Evolutionary conservation across 2,113 vertebrate species (phyloP).

Genomic region (Lota lota): DNA sequence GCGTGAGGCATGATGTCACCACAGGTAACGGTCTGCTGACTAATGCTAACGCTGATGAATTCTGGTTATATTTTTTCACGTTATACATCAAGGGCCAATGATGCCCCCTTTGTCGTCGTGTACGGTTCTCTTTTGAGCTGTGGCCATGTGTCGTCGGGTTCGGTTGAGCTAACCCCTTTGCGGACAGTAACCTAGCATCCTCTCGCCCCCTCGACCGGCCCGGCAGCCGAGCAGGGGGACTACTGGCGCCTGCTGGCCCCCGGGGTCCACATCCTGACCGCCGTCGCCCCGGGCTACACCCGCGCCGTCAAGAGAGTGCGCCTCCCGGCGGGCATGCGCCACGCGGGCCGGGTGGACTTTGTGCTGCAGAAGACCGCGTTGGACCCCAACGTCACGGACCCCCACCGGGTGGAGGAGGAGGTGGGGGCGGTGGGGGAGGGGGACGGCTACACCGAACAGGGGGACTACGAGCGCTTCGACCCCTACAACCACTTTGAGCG

Average conservation of each 20-base stretch:
- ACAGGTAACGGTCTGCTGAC: constrained; percentile 72
- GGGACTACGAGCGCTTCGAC: constrained; percentile 63
- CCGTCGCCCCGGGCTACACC: constrained; percentile 80
- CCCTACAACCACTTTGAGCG: constrained; percentile 73
- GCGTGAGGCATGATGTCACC: constrained; percentile 85
- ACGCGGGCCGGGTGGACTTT: constrained; percentile 86
- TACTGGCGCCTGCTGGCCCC: constrained; percentile 89
- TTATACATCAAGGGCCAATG: too few relatives aligned
- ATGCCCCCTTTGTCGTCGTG: too few relatives aligned
- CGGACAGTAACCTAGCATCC: too few relatives aligned
- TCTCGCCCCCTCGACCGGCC: background rate
- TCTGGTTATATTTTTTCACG: too few relatives aligned
- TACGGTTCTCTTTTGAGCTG: too few relatives aligned
- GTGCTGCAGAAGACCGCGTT: constrained; percentile 62
- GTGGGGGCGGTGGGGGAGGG: constrained; percentile 33
- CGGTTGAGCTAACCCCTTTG: too few relatives aligned
- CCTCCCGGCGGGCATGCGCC: constrained; percentile 78
- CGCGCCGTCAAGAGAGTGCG: constrained; percentile 82
- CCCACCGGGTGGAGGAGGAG: too few relatives aligned
- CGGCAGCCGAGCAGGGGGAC: constrained; percentile 83
- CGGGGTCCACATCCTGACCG: constrained; percentile 78
- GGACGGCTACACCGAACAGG: constrained; percentile 12
- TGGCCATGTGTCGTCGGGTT: too few relatives aligned
- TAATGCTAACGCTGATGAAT: background rate
- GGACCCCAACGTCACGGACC: constrained; percentile 32